phyloP scores from a whole-genome alignment of 2,113 vertebrate genomes.

The Trogon melanurus region DNA sequence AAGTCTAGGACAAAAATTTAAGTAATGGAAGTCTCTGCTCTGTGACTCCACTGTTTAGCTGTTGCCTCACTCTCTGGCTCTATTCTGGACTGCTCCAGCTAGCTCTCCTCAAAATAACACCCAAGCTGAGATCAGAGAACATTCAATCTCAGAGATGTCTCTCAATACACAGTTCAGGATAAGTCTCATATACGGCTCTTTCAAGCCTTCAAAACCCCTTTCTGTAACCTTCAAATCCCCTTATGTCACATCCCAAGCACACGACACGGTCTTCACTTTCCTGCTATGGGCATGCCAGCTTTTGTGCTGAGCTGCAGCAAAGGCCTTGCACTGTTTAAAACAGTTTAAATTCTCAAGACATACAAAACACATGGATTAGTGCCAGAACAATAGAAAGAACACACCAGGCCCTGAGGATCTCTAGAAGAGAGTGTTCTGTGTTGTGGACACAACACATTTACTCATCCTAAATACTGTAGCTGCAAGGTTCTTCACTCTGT shows the following conservation, averaged over 20 bases:
- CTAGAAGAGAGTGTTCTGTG: not conserved
- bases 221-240: not conserved
- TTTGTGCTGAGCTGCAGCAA: not conserved
- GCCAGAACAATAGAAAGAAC: not conserved
- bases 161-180: not conserved
- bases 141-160: not conserved
- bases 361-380: not conserved
- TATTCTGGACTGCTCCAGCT: not conserved
- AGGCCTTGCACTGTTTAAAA: not conserved
- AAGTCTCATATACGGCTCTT: not conserved
- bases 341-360: not conserved
- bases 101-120: not conserved
- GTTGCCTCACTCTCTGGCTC: not conserved
- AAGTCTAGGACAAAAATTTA: not conserved
- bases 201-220: not conserved
- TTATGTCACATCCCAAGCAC: no score
- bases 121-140: not conserved
- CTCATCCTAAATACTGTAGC: not conserved
- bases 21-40: not conserved
- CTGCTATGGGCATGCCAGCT: not conserved
- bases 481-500: not conserved
- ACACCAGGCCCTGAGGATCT: not conserved
- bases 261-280: not conserved
- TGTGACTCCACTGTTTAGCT: not conserved
- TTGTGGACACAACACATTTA: not conserved